phyloP scores from a whole-genome alignment of 2,113 vertebrate genomes.

The Semnornis frantzii region DNA sequence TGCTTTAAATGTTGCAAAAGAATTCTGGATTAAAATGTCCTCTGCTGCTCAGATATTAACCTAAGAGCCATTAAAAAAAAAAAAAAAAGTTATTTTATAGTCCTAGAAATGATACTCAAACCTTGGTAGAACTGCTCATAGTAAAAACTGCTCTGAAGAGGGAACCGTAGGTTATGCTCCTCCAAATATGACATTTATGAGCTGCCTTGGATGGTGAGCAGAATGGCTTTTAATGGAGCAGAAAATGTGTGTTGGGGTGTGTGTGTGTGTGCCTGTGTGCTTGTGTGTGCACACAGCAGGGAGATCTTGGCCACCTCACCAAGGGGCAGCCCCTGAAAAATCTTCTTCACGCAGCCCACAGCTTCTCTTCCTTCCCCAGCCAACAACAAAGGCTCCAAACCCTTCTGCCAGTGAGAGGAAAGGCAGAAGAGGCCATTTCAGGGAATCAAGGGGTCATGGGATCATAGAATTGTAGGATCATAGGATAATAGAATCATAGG shows the following conservation, averaged over 20 bases:
- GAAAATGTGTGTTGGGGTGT: not conserved
- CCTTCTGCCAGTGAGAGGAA: no score
- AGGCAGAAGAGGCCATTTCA: no score
- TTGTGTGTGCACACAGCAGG: no score
- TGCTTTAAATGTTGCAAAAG: not conserved
- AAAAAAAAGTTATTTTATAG: slow-evolving; percentile 37
- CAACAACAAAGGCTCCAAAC: no score
- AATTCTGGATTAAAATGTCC: not conserved
- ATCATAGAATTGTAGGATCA: no score
- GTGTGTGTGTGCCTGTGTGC: not conserved
- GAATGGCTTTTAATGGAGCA: slow-evolving; percentile 40
- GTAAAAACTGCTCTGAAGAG: slow-evolving; percentile 48
- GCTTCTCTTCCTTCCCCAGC: no score
- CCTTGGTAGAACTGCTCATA: slow-evolving; percentile 30
- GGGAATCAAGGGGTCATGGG: no score
- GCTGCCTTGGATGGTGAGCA: slow-evolving; percentile 66
- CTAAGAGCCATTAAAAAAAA: not conserved
- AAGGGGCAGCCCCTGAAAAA: no score
- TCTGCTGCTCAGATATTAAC: slow-evolving; percentile 30
- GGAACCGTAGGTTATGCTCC: not conserved
- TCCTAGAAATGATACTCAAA: slow-evolving; percentile 56
- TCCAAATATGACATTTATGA: slow-evolving; percentile 68
- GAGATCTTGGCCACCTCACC: no score
- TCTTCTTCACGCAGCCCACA: no score
- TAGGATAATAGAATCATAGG: no score